phyloP scores from a whole-genome alignment of 2,113 vertebrate genomes.

The Oreotragus oreotragus region DNA sequence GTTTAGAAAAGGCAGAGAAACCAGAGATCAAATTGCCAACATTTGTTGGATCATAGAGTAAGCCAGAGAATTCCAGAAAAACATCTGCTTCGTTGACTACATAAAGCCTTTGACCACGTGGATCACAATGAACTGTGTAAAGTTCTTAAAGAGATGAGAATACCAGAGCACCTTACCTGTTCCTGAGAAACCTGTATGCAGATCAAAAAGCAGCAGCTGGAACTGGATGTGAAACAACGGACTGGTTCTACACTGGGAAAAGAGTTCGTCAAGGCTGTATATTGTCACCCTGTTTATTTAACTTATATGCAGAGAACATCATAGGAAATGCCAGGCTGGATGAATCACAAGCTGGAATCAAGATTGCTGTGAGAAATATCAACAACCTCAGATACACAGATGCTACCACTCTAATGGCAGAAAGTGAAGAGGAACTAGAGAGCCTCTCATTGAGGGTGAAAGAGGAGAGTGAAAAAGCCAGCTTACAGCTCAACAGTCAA shows the following conservation, averaged over 20 bases:
- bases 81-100: background rate
- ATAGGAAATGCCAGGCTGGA: background rate
- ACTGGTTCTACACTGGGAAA: background rate
- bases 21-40: background rate
- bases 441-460: background rate
- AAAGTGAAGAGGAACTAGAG: background rate
- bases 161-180: background rate
- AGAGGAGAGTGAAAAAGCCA: background rate
- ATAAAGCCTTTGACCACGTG: background rate
- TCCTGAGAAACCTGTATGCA: background rate
- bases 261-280: accelerated
- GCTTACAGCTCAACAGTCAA: background rate
- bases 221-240: accelerated
- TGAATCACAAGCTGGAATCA: background rate
- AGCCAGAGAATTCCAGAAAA: background rate
- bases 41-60: background rate
- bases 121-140: background rate
- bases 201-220: background rate
- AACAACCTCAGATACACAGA: background rate
- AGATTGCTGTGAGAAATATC: background rate
- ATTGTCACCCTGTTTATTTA: background rate
- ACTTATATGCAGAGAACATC: background rate
- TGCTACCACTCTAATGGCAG: background rate
- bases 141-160: background rate
- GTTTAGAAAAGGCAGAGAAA: background rate